These are phyloP conservation scores for Remorina albescens DNA, from an alignment of 2,797 vertebrate genomes.

Conservation along the genomic window DNA sequence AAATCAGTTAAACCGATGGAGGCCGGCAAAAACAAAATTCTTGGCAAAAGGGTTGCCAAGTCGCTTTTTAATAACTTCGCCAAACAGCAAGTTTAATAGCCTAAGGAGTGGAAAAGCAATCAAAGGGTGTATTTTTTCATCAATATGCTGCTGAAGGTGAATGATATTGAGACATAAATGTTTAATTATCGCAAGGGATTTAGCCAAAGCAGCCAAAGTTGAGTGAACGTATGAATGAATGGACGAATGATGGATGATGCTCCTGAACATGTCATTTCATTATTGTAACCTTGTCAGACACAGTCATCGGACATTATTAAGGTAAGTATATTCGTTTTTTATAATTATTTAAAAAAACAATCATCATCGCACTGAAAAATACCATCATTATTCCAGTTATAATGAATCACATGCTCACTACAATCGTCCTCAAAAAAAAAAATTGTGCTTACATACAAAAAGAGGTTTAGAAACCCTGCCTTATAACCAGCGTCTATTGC, in stretches of 20 bases:
- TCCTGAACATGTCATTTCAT: background rate
- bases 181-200: constrained; percentile 28
- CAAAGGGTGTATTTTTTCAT: constrained; percentile 13
- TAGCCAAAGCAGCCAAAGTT: background rate
- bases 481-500: constrained; percentile 6
- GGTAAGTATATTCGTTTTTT: background rate
- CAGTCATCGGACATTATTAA: background rate
- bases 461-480: constrained; percentile 3
- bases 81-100: constrained; percentile 8
- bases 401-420: background rate
- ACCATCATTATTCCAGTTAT: background rate
- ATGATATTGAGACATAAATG: constrained; percentile 35
- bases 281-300: constrained; percentile 13
- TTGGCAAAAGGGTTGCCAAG: background rate
- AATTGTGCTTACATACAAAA: constrained; percentile 2
- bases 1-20: background rate
- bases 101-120: constrained; percentile 5
- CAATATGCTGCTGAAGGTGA: constrained; percentile 16
- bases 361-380: background rate
- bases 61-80: background rate
- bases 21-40: background rate
- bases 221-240: background rate
- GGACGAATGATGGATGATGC: background rate
- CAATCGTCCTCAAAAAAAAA: background rate
- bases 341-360: background rate